phyloP scores from a whole-genome alignment of 2,113 vertebrate species.

The Rhinopomastus cyanomelas region DNA sequence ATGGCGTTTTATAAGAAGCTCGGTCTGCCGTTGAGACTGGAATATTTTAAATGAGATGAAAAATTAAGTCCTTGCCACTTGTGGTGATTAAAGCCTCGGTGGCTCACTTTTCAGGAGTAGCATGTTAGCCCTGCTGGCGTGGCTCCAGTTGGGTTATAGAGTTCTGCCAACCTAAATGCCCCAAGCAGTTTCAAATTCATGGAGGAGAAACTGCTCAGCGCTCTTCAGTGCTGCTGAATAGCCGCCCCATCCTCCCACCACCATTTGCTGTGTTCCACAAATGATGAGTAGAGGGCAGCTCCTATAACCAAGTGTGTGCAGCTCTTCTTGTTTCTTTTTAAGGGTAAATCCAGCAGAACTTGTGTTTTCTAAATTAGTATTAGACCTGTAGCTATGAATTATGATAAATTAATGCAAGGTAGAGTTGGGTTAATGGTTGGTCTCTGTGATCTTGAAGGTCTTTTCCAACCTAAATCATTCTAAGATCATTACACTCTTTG shows the following conservation, averaged over 20 bases:
- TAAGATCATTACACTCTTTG: rapidly evolving
- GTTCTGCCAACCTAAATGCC: constrained; percentile 41
- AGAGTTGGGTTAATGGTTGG: no score
- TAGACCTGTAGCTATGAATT: neutral
- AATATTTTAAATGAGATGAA: constrained; percentile 48
- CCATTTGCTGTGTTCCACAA: neutral
- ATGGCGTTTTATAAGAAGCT: neutral
- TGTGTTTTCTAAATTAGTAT: neutral
- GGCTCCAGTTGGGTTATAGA: constrained; percentile 39
- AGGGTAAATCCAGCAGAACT: neutral
- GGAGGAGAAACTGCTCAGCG: neutral
- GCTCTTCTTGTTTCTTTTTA: neutral
- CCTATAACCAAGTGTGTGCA: neutral
- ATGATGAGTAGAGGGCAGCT: neutral
- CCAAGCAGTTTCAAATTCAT: constrained; percentile 24
- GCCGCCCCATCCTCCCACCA: neutral
- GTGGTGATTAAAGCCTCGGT: constrained; percentile 5
- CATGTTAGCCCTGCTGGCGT: neutral
- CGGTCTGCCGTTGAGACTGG: neutral
- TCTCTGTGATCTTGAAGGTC: no score
- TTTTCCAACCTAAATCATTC: no score
- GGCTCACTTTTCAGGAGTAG: constrained; percentile 53
- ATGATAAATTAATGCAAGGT: neutral
- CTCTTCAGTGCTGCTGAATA: neutral
- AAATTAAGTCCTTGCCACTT: constrained; percentile 46